phyloP scores from a whole-genome alignment of 1,140 invertebrate genomes.

The Trichonephila clavata region DNA sequence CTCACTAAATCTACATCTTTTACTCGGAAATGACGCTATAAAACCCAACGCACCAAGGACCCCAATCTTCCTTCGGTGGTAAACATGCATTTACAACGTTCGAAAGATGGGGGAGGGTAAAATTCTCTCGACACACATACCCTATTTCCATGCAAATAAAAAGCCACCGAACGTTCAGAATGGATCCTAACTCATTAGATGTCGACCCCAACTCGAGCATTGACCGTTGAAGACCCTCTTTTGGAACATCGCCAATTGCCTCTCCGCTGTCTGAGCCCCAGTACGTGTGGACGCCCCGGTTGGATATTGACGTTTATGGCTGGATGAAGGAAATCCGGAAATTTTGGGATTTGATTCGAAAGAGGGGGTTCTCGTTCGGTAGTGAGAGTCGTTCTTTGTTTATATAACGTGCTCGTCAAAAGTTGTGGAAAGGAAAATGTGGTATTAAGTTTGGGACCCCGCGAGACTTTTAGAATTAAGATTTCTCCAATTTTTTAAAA shows the following conservation, averaged over 20 bases:
- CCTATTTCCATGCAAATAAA: slow-evolving; percentile 10
- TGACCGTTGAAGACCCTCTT: slow-evolving; percentile 8
- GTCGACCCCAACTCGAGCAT: background rate
- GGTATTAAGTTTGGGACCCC: too few species aligned
- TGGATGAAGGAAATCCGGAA: background rate
- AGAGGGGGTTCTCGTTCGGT: background rate
- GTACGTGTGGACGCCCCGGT: background rate
- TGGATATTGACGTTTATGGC: slow-evolving; percentile 9
- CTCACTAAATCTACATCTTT: background rate
- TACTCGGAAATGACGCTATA: background rate
- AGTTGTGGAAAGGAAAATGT: too few species aligned
- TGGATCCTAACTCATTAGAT: background rate
- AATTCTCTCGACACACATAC: background rate
- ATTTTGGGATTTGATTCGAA: slow-evolving; percentile 5
- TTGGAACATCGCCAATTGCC: slow-evolving; percentile 13
- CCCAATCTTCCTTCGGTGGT: background rate
- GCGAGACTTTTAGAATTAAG: too few species aligned
- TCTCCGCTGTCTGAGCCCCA: background rate
- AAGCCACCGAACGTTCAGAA: slow-evolving; percentile 2
- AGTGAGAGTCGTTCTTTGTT: too few species aligned
- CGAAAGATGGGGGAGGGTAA: background rate
- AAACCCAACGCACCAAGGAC: background rate
- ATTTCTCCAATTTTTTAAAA: too few species aligned
- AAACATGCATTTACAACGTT: background rate
- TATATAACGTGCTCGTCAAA: too few species aligned